Evolutionary conservation across 2,888 invertebrate species (phyloP), one percentile per base, ranked within the genome.

Genomic region (Catocala nupta): DNA sequence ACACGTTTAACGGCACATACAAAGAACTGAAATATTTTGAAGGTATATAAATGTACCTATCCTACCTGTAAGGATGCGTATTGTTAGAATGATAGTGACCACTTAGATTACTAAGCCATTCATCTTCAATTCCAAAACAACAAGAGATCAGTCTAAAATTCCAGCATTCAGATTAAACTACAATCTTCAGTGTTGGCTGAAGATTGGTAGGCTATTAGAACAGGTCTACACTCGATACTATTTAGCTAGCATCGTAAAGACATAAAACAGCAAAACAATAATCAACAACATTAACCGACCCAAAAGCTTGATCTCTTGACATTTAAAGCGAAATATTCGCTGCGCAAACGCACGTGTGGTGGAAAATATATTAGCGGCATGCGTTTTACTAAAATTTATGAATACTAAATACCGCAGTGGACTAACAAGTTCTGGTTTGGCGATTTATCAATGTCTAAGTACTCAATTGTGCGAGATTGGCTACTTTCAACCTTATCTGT

Each of bases 381-480:
- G 62, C 68, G 68, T 80, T 80, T 63, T 57, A 69, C 71, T 65
- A 56, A 75, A 77, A 75, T 80, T 78, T 80, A 80, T 81, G 81
- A 80, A 80, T 80, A 68, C 73, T 75, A 78, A 80, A 79, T 76
- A 78, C 68, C 59, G 63, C 65, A 58, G 49, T 56, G 42, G 59
- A 67, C 71, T 72, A 73, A 77, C 78, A 68, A 76, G 73, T 79
- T 74, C 75, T 68, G 73, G 73, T 75, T 76, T 65, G 63, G 58
- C 66, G 67, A 82, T 82, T 78, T 80, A 80, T 82, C 81, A 75
- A 72, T 57, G 82, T 80, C 82, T 50, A 59, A 63, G 39, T 73
- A 76, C 73, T 71, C 73, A 75, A 73, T 77, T 78, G 75, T 70
- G 64, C 72, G 70, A 71, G 79, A 77, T 71, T 71, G 72, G 68